Base-by-base conservation (phyloP, 2,888 invertebrate species). In the Drosophila tanythrix region DNA sequence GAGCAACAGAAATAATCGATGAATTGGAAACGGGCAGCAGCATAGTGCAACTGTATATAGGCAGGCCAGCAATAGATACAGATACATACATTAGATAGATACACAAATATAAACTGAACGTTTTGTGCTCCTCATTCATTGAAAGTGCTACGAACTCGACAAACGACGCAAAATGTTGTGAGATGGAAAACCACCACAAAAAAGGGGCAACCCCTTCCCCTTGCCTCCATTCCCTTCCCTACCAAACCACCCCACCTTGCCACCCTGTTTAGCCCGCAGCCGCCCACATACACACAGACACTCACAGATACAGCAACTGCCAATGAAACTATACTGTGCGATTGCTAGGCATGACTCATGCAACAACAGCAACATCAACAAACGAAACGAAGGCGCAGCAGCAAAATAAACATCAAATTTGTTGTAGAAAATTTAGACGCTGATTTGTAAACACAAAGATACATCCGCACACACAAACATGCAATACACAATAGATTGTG, bases 351-450 rank as follows among this genome's bases (percentile, higher is more conserved):
- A 88, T 88, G 88, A 90, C 73, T 88, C 88, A 88, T 90, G 87
- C 87, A 86, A 83, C 87, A 82, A 76, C 82, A 81, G 74, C 77
- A 70, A 79, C 62, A 65, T 48, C 74, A 76, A 64, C 67, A 70
- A 76, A 76, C 80, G 73, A 81, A 84, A 74, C 72, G 72, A 89
- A 89, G 77, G 74, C 80, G 82, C 81, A 82, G 76, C 86, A 83
- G 70, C 80, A 84, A 79, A 72, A 81, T 69, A 73, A 70, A 71
- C 69, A 82, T 71, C 81, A 80, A 88, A 88, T 82, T 87, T 87
- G 86, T 88, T 87, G 83, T 87, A 89, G 90, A 83, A 85, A 89
- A 87, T 88, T 81, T 89, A 85, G 89, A 84, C 79, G 82, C 70
- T 83, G 67, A n/a, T n/a, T 68, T 85, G 78, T 88, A 76, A 79